phyloP scores from a whole-genome alignment of 2,797 vertebrate species.

The Chaetodon trifasciatus region DNA sequence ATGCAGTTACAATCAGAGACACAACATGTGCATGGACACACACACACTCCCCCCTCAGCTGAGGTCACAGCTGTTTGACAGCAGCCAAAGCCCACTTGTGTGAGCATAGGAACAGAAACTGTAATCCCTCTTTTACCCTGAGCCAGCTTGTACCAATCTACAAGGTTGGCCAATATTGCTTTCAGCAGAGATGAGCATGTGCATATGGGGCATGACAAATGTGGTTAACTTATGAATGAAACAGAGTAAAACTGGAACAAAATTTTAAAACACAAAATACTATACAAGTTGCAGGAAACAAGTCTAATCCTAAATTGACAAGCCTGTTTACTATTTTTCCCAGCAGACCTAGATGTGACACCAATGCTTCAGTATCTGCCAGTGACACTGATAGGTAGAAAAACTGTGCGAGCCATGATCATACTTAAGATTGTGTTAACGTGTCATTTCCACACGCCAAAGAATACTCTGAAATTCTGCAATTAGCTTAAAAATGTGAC shows the following conservation, averaged over 20 bases:
- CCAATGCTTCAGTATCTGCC: not conserved
- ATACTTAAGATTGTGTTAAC: not conserved
- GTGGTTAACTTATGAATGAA: constrained; percentile 23
- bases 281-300: not conserved
- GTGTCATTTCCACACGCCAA: not conserved
- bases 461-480: not conserved
- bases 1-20: not conserved
- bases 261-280: constrained; percentile 8
- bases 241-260: not conserved
- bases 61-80: constrained; percentile 66
- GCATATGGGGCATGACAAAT: constrained; percentile 17
- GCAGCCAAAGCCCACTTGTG: constrained; percentile 51
- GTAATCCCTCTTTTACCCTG: constrained; percentile 46
- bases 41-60: constrained; percentile 3
- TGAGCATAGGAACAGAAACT: constrained; percentile 40
- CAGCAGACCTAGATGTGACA: not conserved
- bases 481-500: not conserved
- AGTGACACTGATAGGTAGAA: not conserved
- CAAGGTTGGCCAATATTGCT: constrained; percentile 31
- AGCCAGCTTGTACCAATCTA: constrained; percentile 44
- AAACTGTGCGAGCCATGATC: not conserved
- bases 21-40: not conserved
- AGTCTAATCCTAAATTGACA: not conserved
- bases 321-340: not conserved
- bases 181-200: constrained; percentile 31